Evolutionary conservation across 2,797 vertebrate genomes (phyloP), one percentile per base, ranked within the genome.

Genomic region (Apogon hyalosoma): DNA sequence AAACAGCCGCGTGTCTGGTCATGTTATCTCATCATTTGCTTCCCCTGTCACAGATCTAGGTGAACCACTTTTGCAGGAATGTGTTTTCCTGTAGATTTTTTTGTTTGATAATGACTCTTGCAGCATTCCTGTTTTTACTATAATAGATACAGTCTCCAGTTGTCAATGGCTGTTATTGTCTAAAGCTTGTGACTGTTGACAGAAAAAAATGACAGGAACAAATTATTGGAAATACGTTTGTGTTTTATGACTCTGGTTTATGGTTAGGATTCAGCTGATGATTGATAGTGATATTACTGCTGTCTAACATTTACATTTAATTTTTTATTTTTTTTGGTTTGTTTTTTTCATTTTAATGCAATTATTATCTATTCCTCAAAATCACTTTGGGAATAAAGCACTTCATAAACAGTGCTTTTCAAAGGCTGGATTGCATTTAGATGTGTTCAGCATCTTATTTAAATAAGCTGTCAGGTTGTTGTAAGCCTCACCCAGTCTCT

Each of bases 381-480:
- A 59, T 61, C 59, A 69, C 64, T 59, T 60, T 62, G 15, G 39
- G 52, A 64, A 58, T 63, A 82, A 67, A 69, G 16, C 15, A 24
- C 24, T 77, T 82, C 33, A 56, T 73, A 51, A 78, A 45, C 55
- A 48, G 61, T 48, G 13, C 38, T 19, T 77, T 69, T 80, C 60
- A 63, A 53, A 15, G 3, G 15, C 56, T 51, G 49, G 43, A 54
- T 66, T 48, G 47, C 48, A 67, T 86, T 82, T 65, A 69, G 63
- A 76, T 85, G 61, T 78, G 42, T 87, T 82, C 66, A 76, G 78
- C 73, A 70, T 82, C 76, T 84, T 82, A 86, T 89, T 86, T 83
- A 65, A 87, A 84, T 86, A 86, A 82, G 70, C 65, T 80, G 82
- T 83, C 76, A 72, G 79, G 67, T 71, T 66, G 65, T 73, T 73